Evolutionary conservation across 1,140 invertebrate species (phyloP).

Genomic region (Ooceraea biroi): DNA sequence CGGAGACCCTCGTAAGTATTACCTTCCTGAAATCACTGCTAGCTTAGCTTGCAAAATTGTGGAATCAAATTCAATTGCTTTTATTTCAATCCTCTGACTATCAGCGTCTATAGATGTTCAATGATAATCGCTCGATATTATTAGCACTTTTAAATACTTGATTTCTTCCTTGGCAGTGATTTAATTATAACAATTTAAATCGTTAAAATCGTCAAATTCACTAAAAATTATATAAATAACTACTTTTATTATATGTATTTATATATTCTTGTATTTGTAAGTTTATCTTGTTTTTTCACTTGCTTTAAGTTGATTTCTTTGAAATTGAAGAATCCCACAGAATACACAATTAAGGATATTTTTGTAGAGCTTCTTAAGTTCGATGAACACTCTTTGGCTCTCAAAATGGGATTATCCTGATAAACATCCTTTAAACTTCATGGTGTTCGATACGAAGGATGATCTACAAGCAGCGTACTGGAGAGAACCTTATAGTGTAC

Average conservation of each 20-base stretch:
- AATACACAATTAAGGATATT: conserved; percentile 20
- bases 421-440: conserved; percentile 88
- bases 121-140: too few species aligned
- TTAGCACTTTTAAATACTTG: too few species aligned
- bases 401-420: conserved; percentile 85
- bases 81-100: neutral
- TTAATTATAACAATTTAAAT: too few species aligned
- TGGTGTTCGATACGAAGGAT: conserved; percentile 89
- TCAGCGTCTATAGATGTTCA: too few species aligned
- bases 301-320: neutral
- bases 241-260: too few species aligned
- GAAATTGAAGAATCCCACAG: neutral
- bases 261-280: too few species aligned
- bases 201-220: too few species aligned
- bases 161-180: too few species aligned
- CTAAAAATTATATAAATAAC: too few species aligned
- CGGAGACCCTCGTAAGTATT: conserved; percentile 88
- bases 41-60: neutral
- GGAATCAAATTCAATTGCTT: neutral
- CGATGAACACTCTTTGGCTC: conserved; percentile 88
- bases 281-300: neutral
- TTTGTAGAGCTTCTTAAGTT: conserved; percentile 88
- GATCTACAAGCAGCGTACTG: conserved; percentile 91
- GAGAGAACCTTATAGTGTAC: conserved; percentile 88
- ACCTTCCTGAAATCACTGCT: neutral